Evolutionary conservation across 2,797 vertebrate genomes (phyloP).

Genomic region (Phrynocephalus vlangalii): DNA sequence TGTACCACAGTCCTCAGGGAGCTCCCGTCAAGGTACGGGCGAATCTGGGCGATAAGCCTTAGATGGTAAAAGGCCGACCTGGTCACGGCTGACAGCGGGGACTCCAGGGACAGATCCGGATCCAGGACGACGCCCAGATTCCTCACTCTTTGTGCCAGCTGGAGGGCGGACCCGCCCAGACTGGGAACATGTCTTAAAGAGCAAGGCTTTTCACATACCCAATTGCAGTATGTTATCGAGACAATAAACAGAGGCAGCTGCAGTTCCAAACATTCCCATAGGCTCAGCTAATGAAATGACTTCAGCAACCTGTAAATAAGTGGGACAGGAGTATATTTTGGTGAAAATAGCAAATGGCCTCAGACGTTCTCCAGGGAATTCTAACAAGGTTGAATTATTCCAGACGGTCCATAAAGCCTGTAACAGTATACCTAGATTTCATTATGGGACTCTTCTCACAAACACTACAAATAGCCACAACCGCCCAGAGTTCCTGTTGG

Average conservation of each 20-base stretch:
- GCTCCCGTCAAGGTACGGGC: too few species aligned
- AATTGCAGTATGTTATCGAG: not conserved
- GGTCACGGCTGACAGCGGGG: too few species aligned
- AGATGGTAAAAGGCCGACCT: too few species aligned
- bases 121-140: too few species aligned
- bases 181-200: not conserved
- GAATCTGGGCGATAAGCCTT: too few species aligned
- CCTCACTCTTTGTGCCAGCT: too few species aligned
- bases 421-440: not conserved
- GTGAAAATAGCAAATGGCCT: not conserved
- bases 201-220: not conserved
- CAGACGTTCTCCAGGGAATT: not conserved
- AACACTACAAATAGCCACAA: conserved; percentile 4
- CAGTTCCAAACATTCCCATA: not conserved
- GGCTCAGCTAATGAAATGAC: not conserved
- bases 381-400: not conserved
- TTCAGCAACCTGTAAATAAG: not conserved
- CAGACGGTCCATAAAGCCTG: not conserved
- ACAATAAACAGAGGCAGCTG: not conserved
- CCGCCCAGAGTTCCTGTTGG: too few species aligned
- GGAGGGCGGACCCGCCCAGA: too few species aligned
- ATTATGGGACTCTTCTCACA: not conserved
- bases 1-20: too few species aligned
- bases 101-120: too few species aligned
- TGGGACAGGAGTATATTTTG: not conserved